Evolutionary conservation across 1,140 invertebrate genomes (phyloP).

Genomic region (Caenorhabditis briggsae): DNA sequence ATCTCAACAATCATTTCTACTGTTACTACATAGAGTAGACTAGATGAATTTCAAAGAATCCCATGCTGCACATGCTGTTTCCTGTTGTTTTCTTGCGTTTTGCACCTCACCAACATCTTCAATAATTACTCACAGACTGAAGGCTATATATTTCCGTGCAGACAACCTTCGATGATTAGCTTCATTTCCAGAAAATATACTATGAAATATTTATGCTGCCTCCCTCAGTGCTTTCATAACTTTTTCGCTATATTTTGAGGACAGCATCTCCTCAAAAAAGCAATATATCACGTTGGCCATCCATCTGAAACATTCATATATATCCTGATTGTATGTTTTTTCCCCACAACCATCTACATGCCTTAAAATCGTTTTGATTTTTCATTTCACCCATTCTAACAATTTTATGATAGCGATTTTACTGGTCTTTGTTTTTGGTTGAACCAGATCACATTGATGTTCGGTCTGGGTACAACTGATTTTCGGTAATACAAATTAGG

Average conservation of each 20-base stretch:
- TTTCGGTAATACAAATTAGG: not conserved
- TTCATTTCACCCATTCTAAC: not conserved
- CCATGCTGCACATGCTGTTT: not conserved
- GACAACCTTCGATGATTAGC: slow-evolving; percentile 24
- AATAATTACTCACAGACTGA: not conserved
- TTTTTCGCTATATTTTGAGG: not conserved
- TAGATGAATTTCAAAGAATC: no score
- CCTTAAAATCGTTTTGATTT: no score
- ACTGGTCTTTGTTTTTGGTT: not conserved
- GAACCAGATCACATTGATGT: not conserved
- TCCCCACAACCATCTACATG: no score
- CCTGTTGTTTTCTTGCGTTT: slow-evolving; percentile 3
- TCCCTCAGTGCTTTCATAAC: not conserved
- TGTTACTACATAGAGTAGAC: no score
- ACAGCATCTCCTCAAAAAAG: not conserved
- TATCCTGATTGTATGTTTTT: no score
- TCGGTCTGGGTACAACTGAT: not conserved
- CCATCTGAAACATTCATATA: not conserved
- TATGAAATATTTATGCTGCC: not conserved
- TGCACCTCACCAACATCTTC: no score
- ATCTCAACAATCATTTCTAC: no score
- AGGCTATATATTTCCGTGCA: slow-evolving; percentile 14
- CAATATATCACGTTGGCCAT: not conserved
- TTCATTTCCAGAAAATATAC: not conserved
- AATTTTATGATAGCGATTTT: no score